Evolutionary conservation across 2,113 vertebrate species (phyloP).

Genomic region (Cyphomyrus plagiostoma): DNA sequence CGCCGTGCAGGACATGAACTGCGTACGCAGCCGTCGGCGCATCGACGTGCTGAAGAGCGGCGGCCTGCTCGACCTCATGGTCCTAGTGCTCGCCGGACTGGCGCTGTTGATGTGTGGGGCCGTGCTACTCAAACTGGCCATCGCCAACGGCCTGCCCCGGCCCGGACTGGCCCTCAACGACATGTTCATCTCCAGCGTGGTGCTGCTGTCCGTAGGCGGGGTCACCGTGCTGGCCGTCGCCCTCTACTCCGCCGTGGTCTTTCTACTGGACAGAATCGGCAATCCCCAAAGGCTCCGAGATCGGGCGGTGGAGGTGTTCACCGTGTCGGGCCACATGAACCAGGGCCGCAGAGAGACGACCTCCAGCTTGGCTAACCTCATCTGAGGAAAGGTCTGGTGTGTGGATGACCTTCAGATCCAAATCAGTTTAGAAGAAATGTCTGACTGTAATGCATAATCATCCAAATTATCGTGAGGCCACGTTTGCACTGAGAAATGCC

Average conservation of each 20-base stretch:
- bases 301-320: constrained; percentile 69
- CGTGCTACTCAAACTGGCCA: constrained; percentile 74
- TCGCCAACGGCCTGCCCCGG: constrained; percentile 69
- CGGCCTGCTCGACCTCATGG: constrained; percentile 74
- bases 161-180: constrained; percentile 63
- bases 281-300: constrained; percentile 51
- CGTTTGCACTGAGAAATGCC: neutral
- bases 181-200: constrained; percentile 86
- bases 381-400: constrained; percentile 48
- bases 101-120: constrained; percentile 76
- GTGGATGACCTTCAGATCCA: neutral
- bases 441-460: neutral
- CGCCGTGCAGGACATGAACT: constrained; percentile 97
- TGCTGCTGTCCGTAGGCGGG: constrained; percentile 69
- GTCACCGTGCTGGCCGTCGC: constrained; percentile 70
- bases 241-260: constrained; percentile 62
- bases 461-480: neutral
- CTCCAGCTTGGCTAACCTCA: constrained; percentile 86
- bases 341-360: constrained; percentile 71
- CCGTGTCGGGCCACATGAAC: constrained; percentile 75
- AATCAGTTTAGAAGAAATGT: neutral
- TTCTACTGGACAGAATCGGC: constrained; percentile 55
- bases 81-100: constrained; percentile 75
- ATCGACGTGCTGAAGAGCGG: constrained; percentile 88
- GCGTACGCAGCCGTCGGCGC: constrained; percentile 75